Base-by-base conservation (phyloP, 2,113 vertebrate genomes). In the Xiphophorus maculatus region DNA sequence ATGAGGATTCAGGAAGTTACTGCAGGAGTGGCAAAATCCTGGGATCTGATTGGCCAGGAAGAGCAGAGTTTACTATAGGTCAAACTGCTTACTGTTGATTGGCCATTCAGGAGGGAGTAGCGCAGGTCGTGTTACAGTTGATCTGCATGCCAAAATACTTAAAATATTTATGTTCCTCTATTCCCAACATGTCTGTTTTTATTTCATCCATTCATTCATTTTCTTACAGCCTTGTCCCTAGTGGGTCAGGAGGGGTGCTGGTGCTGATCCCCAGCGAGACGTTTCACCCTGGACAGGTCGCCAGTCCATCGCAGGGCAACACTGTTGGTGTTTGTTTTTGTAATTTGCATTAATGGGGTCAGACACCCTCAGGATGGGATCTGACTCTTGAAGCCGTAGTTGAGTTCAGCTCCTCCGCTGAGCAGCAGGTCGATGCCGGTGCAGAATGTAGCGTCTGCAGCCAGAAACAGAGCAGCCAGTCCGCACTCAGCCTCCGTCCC, bases 401-500 rank as follows among this genome's bases (percentile, higher is more conserved):
- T 95, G 19, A 96, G 95, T 71, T 96, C 96, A 0, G 95, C 95
- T 37, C 96, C 96, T 28, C 95, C 94, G 0, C 92, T 96, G 42
- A 96, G 61, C 14, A 94, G 85, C 70, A 97, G 82, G 64, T 96
- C 95, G 0, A 93, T 86, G 9, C 96, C 96, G 0, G 96, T 96
- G 91, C 95, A 96, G 90, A 96, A 97, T 9, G 91, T 94, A 3
- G 94, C 95, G 0, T 96, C 95, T 0, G 94, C 91, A 1, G 96
- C 96, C 19, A 97, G 91, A 80, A 91, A 97, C 17, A 96, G 64
- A 0, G 92, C 95, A 0, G 94, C 92, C 9, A 91, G 88, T 11
- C 93, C 96, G 32, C 93, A 93, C 70, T 96, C 96, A 0, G 82
- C 89, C 25, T 95, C 93, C 0, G 93, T 95, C 66, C 96, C 96